A percentile compares a stretch with the other conserved stretches of the same genome.
phyloP scores from a whole-genome alignment of 2,888 invertebrate species.

The Apotomis betuletana region DNA sequence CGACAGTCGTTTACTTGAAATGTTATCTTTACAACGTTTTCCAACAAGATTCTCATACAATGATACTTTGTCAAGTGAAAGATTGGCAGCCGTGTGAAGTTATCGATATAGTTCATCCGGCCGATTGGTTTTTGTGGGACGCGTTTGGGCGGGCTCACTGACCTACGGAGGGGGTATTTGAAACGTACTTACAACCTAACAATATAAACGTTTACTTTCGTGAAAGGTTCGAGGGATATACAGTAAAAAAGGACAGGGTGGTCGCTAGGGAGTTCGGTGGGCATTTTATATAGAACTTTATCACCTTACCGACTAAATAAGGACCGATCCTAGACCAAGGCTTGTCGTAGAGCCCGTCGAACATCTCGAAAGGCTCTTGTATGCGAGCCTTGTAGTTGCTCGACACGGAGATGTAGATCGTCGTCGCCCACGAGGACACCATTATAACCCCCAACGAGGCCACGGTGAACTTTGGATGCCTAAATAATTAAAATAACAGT shows the following conservation, averaged over 20 bases:
- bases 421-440: constrained; percentile 89
- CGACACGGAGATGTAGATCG: constrained; percentile 89
- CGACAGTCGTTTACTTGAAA: neutral
- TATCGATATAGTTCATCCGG: constrained; percentile 56
- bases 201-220: constrained; percentile 42
- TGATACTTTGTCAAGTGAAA: constrained; percentile 45
- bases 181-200: constrained; percentile 47
- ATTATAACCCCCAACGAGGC: constrained; percentile 83
- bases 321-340: constrained; percentile 93
- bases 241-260: constrained; percentile 26
- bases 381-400: constrained; percentile 89
- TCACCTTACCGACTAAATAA: constrained; percentile 87
- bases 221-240: constrained; percentile 35
- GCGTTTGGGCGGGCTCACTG: constrained; percentile 55
- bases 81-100: constrained; percentile 47
- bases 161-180: constrained; percentile 52
- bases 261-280: constrained; percentile 28
- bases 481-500: constrained; percentile 54
- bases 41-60: constrained; percentile 38
- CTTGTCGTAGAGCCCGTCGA: constrained; percentile 92
- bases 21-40: neutral
- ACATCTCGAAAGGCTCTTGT: constrained; percentile 91
- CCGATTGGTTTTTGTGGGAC: constrained; percentile 55
- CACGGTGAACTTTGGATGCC: constrained; percentile 86
- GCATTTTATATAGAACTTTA: constrained; percentile 17